Evolutionary conservation across 2,888 invertebrate species (phyloP), one percentile per base, ranked within the genome.

Genomic region (Osedax fenrisi): DNA sequence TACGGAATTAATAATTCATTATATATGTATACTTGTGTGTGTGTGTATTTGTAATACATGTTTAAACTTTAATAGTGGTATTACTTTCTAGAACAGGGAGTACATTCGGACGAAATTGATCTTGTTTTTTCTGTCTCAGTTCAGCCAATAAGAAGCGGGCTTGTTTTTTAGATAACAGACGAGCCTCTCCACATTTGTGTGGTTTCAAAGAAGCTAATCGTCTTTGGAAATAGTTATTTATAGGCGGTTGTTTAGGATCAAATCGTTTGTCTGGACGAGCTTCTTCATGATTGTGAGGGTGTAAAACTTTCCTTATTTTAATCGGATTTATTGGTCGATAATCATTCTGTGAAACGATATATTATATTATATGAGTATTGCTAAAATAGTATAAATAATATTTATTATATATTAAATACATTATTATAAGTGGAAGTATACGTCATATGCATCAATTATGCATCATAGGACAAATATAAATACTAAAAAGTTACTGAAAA

Each of bases 241-340:
- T 78, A 23, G 79, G 79, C 0, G 77, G 77, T 59, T 78, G 78
- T 77, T 81, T 81, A 75, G 27, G 76, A 75, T 56, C 70, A 64
- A 3, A 76, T 76, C 66, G 78, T 77, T 22, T 80, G 72, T 24
- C 77, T 73, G 0, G 79, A 77, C 25, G 79, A 75, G 61, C n/a
- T 24, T 21, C 21, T 25, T 25, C 74, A 41, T 2, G 76, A 76
- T 13, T 76, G 77, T 59, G 77, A 77, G 2, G 73, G 77, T 76
- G 75, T 66, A 10, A 79, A 77, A 3, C 77, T 79, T 27, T 77
- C 71, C 13, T 77, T n/a, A 26, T n/a, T 26, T 26, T 68, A 10
- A 21, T 74, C 27, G 82, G 26, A 75, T 83, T 81, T 26, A 82
- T 81, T 0, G 82, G 82, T 21, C 79, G 76, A 76, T 79, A 83